phyloP scores from a whole-genome alignment of 2,888 invertebrate genomes.

The Drosophila quinaria region DNA sequence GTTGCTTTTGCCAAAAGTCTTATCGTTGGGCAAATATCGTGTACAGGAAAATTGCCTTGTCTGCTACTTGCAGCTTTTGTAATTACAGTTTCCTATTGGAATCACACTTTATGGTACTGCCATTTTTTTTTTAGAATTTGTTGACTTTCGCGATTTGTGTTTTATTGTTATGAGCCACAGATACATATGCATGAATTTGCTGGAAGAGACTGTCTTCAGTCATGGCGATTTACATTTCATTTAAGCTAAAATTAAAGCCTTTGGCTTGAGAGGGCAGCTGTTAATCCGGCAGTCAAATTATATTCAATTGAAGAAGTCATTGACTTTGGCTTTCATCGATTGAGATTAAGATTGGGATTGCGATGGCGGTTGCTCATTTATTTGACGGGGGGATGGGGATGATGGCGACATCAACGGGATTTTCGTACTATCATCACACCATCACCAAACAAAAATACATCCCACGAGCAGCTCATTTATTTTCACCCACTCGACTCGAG shows the following conservation, averaged over 20 bases:
- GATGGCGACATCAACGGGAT: slow-evolving; percentile 40
- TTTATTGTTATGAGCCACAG: slow-evolving; percentile 28
- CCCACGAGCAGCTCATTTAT: slow-evolving; percentile 48
- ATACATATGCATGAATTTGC: neutral
- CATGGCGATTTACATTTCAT: slow-evolving; percentile 63
- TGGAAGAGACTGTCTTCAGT: slow-evolving; percentile 34
- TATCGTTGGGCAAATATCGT: slow-evolving; percentile 31
- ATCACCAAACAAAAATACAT: slow-evolving; percentile 15
- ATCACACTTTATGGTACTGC: neutral
- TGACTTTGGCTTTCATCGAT: slow-evolving; percentile 49
- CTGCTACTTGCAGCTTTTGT: slow-evolving; percentile 28
- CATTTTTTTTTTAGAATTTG: neutral
- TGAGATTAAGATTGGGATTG: slow-evolving; percentile 29
- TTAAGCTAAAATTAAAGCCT: slow-evolving; percentile 28
- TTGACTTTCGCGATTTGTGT: slow-evolving; percentile 14
- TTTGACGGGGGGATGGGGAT: slow-evolving; percentile 14
- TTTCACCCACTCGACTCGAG: slow-evolving; percentile 39
- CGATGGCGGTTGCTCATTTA: slow-evolving; percentile 56
- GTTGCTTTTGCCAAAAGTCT: slow-evolving; percentile 19
- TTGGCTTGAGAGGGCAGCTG: slow-evolving; percentile 21
- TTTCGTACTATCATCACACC: slow-evolving; percentile 47
- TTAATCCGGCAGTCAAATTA: slow-evolving; percentile 65
- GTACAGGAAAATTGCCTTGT: slow-evolving; percentile 8
- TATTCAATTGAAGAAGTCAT: slow-evolving; percentile 70
- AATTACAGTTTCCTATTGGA: slow-evolving; percentile 14